A percentile compares a stretch with the other conserved stretches of the same genome.
Evolutionary conservation across 1,140 invertebrate species (phyloP).

Genomic region (Diabrotica undecimpunctata): DNA sequence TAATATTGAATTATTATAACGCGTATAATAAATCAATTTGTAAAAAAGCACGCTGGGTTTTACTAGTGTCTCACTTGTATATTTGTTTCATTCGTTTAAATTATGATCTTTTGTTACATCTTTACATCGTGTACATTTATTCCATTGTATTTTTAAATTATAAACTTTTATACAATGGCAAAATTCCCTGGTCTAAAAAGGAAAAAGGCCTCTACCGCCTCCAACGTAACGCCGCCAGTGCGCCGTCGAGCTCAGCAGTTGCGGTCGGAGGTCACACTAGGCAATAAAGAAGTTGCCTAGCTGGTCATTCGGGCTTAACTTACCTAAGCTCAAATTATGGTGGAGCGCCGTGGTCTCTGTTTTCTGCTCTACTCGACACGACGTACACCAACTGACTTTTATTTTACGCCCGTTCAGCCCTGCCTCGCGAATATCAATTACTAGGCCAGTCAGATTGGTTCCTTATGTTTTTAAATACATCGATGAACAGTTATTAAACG

Average conservation of each 20-base stretch:
- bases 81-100: no score
- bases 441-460: constrained; percentile 13
- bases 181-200: neutral
- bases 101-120: no score
- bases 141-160: no score
- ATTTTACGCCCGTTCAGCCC: constrained; percentile 28
- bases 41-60: no score
- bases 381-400: constrained; percentile 11
- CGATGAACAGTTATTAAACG: no score
- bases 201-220: constrained; percentile 8
- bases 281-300: constrained; percentile 38
- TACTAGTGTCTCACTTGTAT: no score
- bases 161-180: no score
- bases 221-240: neutral
- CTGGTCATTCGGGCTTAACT: constrained; percentile 35
- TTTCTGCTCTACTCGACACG: neutral
- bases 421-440: constrained; percentile 38
- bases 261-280: constrained; percentile 33
- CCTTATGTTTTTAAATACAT: neutral
- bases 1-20: no score
- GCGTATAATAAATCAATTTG: no score
- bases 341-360: constrained; percentile 17
- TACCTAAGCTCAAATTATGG: constrained; percentile 36
- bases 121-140: no score
- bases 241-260: constrained; percentile 31